Evolutionary conservation across 53 echinoderm and acorn worm species (phyloP).

Genomic region (Astropecten irregularis): DNA sequence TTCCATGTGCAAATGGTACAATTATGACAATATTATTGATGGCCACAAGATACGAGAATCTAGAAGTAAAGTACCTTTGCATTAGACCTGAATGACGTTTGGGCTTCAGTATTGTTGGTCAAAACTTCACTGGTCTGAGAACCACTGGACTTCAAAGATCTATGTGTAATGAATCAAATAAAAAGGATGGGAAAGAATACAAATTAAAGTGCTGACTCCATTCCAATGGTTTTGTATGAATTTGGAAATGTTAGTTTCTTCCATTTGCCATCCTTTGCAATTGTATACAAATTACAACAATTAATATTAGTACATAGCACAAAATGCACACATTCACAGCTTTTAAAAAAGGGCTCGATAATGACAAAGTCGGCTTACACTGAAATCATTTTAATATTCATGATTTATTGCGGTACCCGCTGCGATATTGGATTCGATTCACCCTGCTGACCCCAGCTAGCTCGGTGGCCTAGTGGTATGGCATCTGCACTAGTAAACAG

Average conservation of each 20-base stretch:
- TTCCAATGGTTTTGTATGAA: not conserved
- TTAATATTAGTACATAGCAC: not conserved
- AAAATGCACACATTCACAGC: not conserved
- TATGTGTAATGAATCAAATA: not conserved
- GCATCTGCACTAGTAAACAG: no score
- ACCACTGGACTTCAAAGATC: slow-evolving; percentile 50
- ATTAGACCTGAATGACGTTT: slow-evolving; percentile 42
- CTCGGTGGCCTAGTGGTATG: no score
- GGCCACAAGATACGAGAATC: no score
- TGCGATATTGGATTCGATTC: no score
- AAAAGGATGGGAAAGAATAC: not conserved
- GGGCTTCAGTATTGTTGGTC: slow-evolving; percentile 46
- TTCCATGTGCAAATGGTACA: no score
- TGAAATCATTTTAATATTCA: no score
- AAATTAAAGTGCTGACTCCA: not conserved
- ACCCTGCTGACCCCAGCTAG: no score
- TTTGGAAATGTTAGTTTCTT: not conserved
- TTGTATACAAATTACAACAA: not conserved
- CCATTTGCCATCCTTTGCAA: not conserved
- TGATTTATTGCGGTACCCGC: no score
- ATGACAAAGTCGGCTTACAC: no score
- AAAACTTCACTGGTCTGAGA: slow-evolving; percentile 66
- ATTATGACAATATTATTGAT: no score
- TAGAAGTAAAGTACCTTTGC: no score
- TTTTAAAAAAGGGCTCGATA: not conserved